A percentile compares a stretch with the other conserved stretches of the same genome.
phyloP scores from a whole-genome alignment of 2,888 invertebrate genomes.

The Diaprepes abbreviatus region DNA sequence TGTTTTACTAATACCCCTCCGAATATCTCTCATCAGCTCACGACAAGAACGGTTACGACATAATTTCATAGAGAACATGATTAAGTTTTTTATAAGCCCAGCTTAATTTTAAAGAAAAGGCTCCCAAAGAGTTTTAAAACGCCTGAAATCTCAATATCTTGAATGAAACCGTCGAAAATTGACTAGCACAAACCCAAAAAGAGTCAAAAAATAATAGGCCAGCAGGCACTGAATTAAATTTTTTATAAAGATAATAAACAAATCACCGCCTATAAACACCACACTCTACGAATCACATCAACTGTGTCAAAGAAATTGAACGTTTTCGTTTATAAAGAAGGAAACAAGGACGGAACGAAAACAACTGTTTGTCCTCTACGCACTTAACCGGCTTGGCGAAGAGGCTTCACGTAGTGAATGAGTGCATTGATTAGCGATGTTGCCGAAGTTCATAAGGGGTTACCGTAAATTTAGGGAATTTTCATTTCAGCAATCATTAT shows the following conservation, averaged over 20 bases:
- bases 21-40: slow-evolving; percentile 58
- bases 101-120: not conserved
- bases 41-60: slow-evolving; percentile 57
- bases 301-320: slow-evolving; percentile 52
- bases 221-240: not conserved
- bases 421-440: slow-evolving; percentile 33
- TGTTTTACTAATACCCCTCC: slow-evolving; percentile 72
- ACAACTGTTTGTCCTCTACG: slow-evolving; percentile 53
- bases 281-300: slow-evolving; percentile 30
- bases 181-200: no score
- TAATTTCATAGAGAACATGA: slow-evolving; percentile 47
- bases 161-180: not conserved
- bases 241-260: not conserved
- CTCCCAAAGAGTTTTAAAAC: not conserved
- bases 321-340: slow-evolving; percentile 58
- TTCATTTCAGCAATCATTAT: no score
- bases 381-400: slow-evolving; percentile 20
- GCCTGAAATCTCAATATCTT: not conserved
- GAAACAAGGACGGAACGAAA: slow-evolving; percentile 62
- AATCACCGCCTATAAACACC: slow-evolving; percentile 9
- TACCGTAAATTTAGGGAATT: not conserved
- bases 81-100: not conserved
- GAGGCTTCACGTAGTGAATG: slow-evolving; percentile 26
- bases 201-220: not conserved
- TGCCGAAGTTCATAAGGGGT: slow-evolving; percentile 1